Conservation (phyloP, 2,888 invertebrate genomes). For the Hipparchia semele region DNA sequence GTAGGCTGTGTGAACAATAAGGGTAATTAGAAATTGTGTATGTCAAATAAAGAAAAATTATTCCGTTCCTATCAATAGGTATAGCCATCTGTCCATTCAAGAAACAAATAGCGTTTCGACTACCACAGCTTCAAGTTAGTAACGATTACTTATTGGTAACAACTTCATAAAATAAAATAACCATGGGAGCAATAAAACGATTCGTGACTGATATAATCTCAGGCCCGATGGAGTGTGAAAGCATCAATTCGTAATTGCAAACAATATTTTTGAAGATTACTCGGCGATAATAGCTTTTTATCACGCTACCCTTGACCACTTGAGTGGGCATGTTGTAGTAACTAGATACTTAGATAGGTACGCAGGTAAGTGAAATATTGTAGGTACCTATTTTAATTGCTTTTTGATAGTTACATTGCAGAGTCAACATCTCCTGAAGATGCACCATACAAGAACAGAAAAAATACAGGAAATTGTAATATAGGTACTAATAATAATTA, state of each 20-base stretch:
- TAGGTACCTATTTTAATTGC: too few species aligned
- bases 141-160: background rate
- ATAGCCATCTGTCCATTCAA: background rate
- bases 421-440: too few species aligned
- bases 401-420: too few species aligned
- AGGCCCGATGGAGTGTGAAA: conserved; percentile 34
- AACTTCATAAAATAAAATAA: conserved; percentile 16
- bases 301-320: conserved; percentile 29
- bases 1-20: too few species aligned
- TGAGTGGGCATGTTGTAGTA: background rate
- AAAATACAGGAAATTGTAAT: too few species aligned
- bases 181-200: conserved; percentile 13
- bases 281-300: conserved; percentile 17
- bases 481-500: too few species aligned
- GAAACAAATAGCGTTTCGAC: background rate
- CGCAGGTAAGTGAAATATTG: too few species aligned
- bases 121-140: background rate
- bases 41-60: background rate
- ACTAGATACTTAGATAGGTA: too few species aligned
- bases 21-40: too few species aligned
- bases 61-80: background rate
- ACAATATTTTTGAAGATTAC: conserved; percentile 30
- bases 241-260: conserved; percentile 36
- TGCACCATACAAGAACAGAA: too few species aligned
- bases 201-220: conserved; percentile 32